Conservation (phyloP, 2,113 vertebrate genomes). For the Cnemophilus loriae region DNA sequence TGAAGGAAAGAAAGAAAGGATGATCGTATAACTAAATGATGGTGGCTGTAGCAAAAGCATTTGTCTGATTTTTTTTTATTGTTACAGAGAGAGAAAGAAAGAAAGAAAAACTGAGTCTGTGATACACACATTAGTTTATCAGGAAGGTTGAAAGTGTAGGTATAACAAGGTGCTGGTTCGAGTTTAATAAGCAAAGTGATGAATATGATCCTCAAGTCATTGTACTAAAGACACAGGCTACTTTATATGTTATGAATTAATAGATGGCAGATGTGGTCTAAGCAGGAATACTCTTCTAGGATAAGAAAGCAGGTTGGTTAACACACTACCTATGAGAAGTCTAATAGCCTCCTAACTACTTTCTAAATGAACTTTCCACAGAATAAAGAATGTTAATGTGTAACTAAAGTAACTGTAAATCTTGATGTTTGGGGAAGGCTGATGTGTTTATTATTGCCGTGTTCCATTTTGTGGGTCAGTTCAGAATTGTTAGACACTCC, state of each 20-base stretch:
- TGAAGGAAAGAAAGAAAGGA: neutral
- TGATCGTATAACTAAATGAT: neutral
- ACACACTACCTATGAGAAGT: neutral
- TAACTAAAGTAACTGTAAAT: neutral
- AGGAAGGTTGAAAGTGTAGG: neutral
- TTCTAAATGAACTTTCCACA: neutral
- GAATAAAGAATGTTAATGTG: neutral
- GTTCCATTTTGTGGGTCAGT: neutral
- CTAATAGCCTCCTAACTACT: accelerated
- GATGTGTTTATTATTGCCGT: neutral
- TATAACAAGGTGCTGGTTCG: neutral
- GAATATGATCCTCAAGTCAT: neutral
- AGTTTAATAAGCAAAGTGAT: neutral
- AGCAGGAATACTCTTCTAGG: neutral
- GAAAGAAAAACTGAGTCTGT: neutral
- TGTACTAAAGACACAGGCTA: neutral
- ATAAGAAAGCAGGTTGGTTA: neutral
- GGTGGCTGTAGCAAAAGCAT: neutral
- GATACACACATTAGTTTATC: neutral
- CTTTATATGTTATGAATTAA: neutral
- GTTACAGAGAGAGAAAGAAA: neutral
- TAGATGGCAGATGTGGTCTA: neutral
- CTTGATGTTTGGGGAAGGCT: neutral
- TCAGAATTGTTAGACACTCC: neutral
- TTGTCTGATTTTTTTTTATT: neutral